These are phyloP conservation scores for Vidua macroura DNA, from an alignment of 2,113 vertebrate genomes.

Conservation along the genomic window DNA sequence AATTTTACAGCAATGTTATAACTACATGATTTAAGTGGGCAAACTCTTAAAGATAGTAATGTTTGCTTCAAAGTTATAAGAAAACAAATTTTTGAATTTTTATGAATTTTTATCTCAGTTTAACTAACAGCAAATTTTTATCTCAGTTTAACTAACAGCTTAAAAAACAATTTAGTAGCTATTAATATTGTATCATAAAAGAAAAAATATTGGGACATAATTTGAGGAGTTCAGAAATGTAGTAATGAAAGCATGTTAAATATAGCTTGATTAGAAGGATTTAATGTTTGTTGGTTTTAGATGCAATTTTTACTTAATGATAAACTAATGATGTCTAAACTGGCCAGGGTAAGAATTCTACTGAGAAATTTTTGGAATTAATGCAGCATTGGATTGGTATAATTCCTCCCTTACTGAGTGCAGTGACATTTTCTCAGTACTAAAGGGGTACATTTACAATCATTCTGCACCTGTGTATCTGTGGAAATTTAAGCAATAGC, in stretches of 20 bases:
- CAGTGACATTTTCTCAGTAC: neutral
- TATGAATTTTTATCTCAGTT: neutral
- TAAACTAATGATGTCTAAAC: neutral
- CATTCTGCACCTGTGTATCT: neutral
- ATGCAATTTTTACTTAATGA: neutral
- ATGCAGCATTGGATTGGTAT: neutral
- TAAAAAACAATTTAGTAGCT: neutral
- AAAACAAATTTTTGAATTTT: neutral
- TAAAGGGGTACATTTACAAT: neutral
- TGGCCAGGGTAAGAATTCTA: neutral
- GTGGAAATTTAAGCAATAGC: neutral
- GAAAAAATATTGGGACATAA: neutral
- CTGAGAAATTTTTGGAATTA: neutral
- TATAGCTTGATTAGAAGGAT: neutral
- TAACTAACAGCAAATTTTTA: neutral
- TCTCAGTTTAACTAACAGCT: neutral
- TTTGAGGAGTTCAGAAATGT: neutral
- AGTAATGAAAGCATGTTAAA: neutral
- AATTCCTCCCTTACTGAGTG: neutral
- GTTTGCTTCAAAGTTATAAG: neutral
- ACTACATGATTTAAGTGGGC: neutral
- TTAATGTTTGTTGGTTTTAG: accelerated
- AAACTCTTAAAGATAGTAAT: neutral
- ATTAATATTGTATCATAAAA: neutral
- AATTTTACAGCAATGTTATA: neutral